Evolutionary conservation across 2,888 invertebrate species (phyloP), one percentile per base, ranked within the genome.

Genomic region (Lasioglossum leucozonium): DNA sequence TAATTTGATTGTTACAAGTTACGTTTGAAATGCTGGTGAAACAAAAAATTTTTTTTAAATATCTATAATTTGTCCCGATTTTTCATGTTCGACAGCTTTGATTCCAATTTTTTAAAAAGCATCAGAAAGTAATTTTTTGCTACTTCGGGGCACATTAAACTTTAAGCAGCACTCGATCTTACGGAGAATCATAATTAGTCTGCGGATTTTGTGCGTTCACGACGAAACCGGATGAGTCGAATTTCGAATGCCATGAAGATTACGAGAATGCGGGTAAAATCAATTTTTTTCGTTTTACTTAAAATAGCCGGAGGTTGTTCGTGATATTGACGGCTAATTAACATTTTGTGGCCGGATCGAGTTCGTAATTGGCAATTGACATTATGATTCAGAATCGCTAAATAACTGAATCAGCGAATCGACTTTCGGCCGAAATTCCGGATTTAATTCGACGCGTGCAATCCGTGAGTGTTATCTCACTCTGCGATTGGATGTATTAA

Each of bases 241-340:
- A 51, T 51, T 22, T 51, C 22, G 22, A 3, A 0, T 3, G 51
- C 10, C 10, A 51, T 10, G 3, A 10, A 10, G 8, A 22, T 47
- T 51, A 3, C 8, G 8, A 8, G 51, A 51, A 51, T 22, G 22
- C 22, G 51, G 8, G 6, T 22, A 51, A 51, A 62, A 62, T 62
- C 1, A 62, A 62, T 26, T 62, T 10, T 6, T 26, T 16, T 30
- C 58, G 11, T 30, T 62, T 62, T 30, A 13, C 16, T 30, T 13
- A 62, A 62, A 16, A n/a, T 5, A 30, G 26, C 26, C 16, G 30
- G 30, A 6, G 16, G 16, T 30, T 18, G 72, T 0, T 37, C 13
- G 51, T n/a, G 34, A 47, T 22, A 4, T 37, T 34, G 77, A 11
- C n/a, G 62, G 44, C 47, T 65, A 47, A 81, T 72, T 65, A 55